Percentiles rank a stretch among this genome's conserved stretches.
Conservation (phyloP, 2,113 vertebrate species). For the Apodemus sylvaticus region DNA sequence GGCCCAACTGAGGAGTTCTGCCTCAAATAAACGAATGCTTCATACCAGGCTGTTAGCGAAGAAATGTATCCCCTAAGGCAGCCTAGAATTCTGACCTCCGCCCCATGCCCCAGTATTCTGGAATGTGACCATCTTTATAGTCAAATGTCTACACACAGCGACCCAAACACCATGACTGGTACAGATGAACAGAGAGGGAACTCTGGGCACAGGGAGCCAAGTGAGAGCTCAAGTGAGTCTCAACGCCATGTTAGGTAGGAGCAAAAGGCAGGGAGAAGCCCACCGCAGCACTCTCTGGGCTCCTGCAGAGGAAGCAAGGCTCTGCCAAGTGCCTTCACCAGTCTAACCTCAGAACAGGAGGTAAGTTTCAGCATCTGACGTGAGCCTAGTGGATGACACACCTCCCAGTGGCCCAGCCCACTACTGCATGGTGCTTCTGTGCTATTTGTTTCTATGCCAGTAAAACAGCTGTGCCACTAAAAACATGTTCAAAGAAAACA, state of each 20-base stretch:
- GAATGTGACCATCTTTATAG: slow-evolving; percentile 17
- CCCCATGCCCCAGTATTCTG: background rate
- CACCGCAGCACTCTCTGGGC: background rate
- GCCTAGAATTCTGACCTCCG: background rate
- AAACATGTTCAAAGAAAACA: background rate
- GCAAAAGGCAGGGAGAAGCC: background rate
- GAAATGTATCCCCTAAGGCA: background rate
- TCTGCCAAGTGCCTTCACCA: background rate
- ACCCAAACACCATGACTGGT: background rate
- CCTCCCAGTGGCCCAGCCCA: background rate
- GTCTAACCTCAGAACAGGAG: background rate
- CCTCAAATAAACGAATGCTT: background rate
- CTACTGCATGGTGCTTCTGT: background rate
- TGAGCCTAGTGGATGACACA: background rate
- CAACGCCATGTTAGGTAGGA: background rate
- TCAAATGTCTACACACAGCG: background rate
- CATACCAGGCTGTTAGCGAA: background rate
- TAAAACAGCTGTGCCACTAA: background rate
- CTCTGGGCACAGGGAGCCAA: background rate
- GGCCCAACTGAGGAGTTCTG: background rate
- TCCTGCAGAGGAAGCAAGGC: too few relatives aligned
- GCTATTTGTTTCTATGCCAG: background rate
- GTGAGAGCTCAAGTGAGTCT: background rate
- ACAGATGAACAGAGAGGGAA: background rate
- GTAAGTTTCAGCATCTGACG: background rate